Evolutionary conservation across 2,888 invertebrate genomes (phyloP), one percentile per base, ranked within the genome.

Genomic region (Drosophila infuscata): DNA sequence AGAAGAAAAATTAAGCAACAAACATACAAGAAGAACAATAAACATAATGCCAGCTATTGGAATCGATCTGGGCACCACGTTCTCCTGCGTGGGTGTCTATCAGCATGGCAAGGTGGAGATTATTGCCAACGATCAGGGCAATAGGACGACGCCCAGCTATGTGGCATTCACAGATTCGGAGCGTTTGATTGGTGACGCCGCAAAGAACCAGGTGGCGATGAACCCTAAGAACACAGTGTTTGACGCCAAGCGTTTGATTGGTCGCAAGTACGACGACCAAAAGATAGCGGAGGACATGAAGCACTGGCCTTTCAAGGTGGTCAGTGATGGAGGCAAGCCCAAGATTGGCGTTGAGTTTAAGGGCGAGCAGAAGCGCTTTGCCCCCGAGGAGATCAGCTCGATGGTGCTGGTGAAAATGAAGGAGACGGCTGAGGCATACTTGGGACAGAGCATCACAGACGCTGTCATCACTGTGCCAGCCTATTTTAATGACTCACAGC

Each of bases 371-470:
- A 99, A 98, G 93, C 95, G 95, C 60, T 98, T 98, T 94, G 97
- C 96, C 94, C 97, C 94, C 0, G 98, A 98, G 93, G 98, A 98
- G 94, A 96, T 98, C 80, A 97, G 97, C 92, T 97, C 97, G 56
- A 98, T 98, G 98, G 97, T 98, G 66, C 94, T 98, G 82, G 96
- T 95, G 46, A 98, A 98, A 93, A 98, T 98, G 98, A 98, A 97
- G 95, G 97, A 97, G 94, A 97, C 96, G 68, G 97, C 97, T 56
- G 97, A 97, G 94, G 97, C 97, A 3, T 97, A 96, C 92, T 94
- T 97, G 85, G 99, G 98, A 75, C 96, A 96, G 92, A 95, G 95
- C 96, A 25, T 97, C 96, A 86, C 95, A 95, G 89, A 96, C 92
- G 97, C 97, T 81, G 98, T 98, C 95, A 98, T 81, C 96, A 96